Percentiles rank a stretch among this genome's conserved stretches.
Conservation (phyloP, 2,797 vertebrate species). For the Scyliorhinus canicula region DNA sequence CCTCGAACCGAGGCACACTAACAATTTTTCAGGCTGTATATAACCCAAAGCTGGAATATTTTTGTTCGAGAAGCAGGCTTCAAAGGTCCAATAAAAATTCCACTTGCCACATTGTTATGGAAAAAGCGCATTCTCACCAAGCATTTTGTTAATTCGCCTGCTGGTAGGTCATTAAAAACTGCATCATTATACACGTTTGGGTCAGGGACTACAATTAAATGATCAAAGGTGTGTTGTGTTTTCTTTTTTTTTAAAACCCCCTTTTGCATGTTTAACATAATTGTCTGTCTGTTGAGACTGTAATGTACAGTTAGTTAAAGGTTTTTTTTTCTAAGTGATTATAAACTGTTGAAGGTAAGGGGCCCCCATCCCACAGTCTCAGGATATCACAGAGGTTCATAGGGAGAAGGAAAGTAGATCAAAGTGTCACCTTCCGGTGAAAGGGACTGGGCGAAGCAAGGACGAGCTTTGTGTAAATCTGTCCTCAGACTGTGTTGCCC, state of each 20-base stretch:
- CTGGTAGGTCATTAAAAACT: background rate
- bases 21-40: background rate
- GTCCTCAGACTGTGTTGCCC: too few relatives aligned
- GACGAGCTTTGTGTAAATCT: background rate
- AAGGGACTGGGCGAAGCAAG: too few relatives aligned
- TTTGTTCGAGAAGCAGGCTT: slow-evolving; percentile 19
- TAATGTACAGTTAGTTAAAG: background rate
- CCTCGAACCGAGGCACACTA: background rate
- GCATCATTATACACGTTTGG: background rate
- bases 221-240: slow-evolving; percentile 1
- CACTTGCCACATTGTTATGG: slow-evolving; percentile 20
- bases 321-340: background rate
- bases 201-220: background rate
- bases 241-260: background rate
- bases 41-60: slow-evolving; percentile 5
- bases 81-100: slow-evolving; percentile 37
- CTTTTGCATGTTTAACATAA: background rate
- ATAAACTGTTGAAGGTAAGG: background rate
- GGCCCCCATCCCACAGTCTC: background rate
- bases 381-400: background rate
- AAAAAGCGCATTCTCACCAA: background rate
- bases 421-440: background rate
- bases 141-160: slow-evolving; percentile 6
- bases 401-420: background rate
- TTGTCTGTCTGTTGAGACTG: background rate